Base-by-base conservation (phyloP, 2,797 vertebrate genomes). In the Brachyalestes nurse region DNA sequence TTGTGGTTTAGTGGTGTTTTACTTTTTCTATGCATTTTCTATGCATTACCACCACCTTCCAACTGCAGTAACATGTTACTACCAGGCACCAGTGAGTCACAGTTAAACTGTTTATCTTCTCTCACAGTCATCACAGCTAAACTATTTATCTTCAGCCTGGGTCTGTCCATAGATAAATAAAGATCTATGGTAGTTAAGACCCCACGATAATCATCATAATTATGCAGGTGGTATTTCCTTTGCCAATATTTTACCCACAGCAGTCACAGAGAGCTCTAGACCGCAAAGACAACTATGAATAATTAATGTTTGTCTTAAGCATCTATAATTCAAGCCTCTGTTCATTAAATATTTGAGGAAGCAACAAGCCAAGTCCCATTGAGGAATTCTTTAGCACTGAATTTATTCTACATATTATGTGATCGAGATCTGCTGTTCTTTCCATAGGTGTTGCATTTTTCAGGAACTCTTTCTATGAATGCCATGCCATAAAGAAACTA, bases 241-340 rank as follows among this genome's bases (percentile, higher is more conserved):
- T 73, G 65, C 86, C 70, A 81, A 82, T 86, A 79, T 78, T 78
- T 89, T 80, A 88, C 81, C 85, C 53, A 38, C 86, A 90, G 90
- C 90, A 91, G 89, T 84, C 87, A 83, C 66, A 49, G 67, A 45
- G 75, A 19, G 62, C 34, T 88, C 88, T 88, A 85, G 89, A 91
- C 86, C 85, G 85, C 79, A 72, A 77, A 85, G 88, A 86, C 83
- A 86, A 77, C 85, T 90, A 90, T 92, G 17, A 93, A 93, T 92
- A 90, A 92, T 92, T 83, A 85, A 93, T 83, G 79, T 75, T 85
- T 75, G 73, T 85, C 2, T 71, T 83, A 75, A 87, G 86, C 84
- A 92, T 94, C 81, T 90, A 93, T 92, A 90, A 93, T 93, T 89
- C 53, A 93, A 77, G 51, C 1, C 38, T 90, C 84, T 88, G 90